phyloP scores from a whole-genome alignment of 92 coral and sea anemone genomes.

The Desmophyllum pertusum region DNA sequence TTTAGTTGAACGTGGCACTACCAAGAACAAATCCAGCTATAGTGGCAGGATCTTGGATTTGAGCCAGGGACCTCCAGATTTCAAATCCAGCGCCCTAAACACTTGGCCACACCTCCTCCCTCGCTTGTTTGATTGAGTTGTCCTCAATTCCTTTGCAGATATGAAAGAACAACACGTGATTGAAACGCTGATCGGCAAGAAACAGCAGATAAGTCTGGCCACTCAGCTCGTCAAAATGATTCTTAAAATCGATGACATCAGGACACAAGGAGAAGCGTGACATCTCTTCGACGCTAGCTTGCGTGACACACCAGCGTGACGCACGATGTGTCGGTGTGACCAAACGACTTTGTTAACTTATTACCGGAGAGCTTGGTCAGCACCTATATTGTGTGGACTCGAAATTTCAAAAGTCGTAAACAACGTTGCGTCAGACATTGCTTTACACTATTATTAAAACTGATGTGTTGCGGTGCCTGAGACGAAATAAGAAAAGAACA shows the following conservation, averaged over 20 bases:
- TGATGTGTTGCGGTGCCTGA: not conserved
- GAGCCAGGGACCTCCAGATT: no score
- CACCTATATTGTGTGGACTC: not conserved
- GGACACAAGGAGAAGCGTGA: slow-evolving; percentile 74
- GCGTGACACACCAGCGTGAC: slow-evolving; percentile 1
- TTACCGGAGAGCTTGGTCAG: not conserved
- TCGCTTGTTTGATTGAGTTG: not conserved
- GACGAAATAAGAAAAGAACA: not conserved
- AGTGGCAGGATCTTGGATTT: no score
- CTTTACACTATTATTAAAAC: not conserved
- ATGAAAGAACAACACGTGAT: slow-evolving; percentile 98
- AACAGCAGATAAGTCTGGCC: slow-evolving; percentile 95
- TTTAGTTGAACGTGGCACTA: no score
- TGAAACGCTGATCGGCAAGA: slow-evolving; percentile 96
- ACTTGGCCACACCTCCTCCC: no score
- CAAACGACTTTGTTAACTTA: not conserved
- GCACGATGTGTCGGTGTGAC: not conserved
- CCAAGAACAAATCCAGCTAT: no score
- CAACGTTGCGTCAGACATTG: not conserved
- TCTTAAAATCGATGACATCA: slow-evolving; percentile 94
- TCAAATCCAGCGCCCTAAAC: no score
- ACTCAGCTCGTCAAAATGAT: slow-evolving; percentile 99
- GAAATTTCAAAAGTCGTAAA: not conserved
- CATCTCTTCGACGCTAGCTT: not conserved
- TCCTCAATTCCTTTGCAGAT: slow-evolving; percentile 54